Conservation (phyloP, 2,113 vertebrate genomes). For the Poeciliopsis turrubarensis region DNA sequence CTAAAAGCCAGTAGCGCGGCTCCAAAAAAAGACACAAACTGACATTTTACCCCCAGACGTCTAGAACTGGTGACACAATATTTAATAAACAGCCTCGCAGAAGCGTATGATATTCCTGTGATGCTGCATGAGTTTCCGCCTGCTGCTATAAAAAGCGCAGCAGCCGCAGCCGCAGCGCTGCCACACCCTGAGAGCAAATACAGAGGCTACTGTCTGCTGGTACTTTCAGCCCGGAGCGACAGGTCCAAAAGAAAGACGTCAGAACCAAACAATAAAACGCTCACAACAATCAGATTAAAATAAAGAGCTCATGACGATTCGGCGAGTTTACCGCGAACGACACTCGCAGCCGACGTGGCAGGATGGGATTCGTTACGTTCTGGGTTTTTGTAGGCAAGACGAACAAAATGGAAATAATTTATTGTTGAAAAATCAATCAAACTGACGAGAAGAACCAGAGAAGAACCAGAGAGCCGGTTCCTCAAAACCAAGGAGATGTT, state of each 20-base stretch:
- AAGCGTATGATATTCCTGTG: conserved; percentile 33
- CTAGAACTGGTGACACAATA: background rate
- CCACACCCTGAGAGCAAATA: conserved; percentile 71
- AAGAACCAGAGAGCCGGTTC: too few species aligned
- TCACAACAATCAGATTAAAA: background rate
- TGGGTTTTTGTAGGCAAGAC: too few species aligned
- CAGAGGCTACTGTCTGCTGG: conserved; percentile 53
- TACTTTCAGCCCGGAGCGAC: conserved; percentile 26
- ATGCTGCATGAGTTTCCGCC: conserved; percentile 45
- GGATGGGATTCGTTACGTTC: background rate
- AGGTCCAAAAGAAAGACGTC: background rate
- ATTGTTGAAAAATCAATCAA: too few species aligned
- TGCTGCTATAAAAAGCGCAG: conserved; percentile 60
- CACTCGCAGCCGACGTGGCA: background rate
- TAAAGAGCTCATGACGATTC: background rate
- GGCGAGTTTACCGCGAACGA: background rate
- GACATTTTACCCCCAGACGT: conserved; percentile 11
- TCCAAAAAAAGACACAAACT: background rate
- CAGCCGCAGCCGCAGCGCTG: conserved; percentile 44
- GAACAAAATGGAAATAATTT: too few species aligned
- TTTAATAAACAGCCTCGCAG: conserved; percentile 33
- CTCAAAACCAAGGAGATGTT: too few species aligned
- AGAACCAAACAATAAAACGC: conserved; percentile 2
- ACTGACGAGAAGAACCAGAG: too few species aligned
- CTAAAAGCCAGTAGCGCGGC: background rate